These are phyloP conservation scores for Microtus pennsylvanicus DNA, from an alignment of 2,113 vertebrate genomes.

Conservation along the genomic window DNA sequence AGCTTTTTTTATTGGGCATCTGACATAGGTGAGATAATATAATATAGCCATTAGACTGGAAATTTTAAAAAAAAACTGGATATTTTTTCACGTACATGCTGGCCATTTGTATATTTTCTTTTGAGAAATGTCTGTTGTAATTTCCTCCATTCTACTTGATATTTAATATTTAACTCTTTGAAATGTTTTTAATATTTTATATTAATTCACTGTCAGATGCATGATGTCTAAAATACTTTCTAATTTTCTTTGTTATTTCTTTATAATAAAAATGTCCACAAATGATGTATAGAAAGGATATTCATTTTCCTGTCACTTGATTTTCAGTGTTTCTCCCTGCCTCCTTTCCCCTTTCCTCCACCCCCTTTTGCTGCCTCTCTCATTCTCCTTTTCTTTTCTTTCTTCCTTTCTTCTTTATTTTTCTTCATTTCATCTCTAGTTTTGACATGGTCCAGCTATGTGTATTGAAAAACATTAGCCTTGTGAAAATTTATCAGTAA, in stretches of 20 bases:
- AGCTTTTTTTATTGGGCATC: neutral
- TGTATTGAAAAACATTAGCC: neutral
- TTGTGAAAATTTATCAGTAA: neutral
- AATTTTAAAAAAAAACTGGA: no score
- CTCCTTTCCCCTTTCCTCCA: rapidly evolving
- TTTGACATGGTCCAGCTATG: neutral
- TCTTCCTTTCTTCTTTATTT: neutral
- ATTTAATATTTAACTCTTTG: neutral
- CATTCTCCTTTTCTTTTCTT: neutral
- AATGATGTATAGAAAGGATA: neutral
- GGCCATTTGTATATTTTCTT: neutral
- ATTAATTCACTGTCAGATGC: neutral
- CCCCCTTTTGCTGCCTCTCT: neutral
- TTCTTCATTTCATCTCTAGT: neutral
- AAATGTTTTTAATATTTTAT: neutral
- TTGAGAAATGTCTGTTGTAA: neutral
- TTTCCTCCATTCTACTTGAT: neutral
- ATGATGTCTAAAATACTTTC: neutral
- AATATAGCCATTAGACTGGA: no score
- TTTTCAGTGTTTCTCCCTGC: neutral
- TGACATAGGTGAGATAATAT: neutral
- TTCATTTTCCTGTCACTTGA: neutral
- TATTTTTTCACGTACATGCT: neutral
- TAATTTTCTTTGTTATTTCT: neutral
- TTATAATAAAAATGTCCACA: neutral